Evolutionary conservation across 1,140 invertebrate species (phyloP).

Genomic region (Planococcus citri): DNA sequence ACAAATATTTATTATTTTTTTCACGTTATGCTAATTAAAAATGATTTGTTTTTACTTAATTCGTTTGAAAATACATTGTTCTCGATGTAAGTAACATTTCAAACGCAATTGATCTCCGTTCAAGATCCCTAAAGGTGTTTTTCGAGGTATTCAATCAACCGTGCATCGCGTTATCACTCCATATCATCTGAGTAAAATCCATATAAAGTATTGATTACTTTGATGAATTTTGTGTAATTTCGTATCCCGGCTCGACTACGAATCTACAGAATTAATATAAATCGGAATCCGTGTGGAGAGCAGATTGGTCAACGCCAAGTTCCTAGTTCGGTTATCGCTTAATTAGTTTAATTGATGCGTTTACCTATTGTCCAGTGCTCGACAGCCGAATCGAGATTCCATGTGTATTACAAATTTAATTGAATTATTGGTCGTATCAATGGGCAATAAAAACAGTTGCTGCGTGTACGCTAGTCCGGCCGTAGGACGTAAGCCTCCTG

Average conservation of each 20-base stretch:
- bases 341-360: not conserved
- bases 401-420: slow-evolving; percentile 7
- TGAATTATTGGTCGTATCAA: slow-evolving; percentile 30
- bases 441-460: slow-evolving; percentile 67
- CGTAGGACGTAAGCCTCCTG: slow-evolving; percentile 37
- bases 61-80: not conserved
- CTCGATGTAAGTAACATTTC: not conserved
- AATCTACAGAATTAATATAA: not conserved
- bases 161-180: not conserved
- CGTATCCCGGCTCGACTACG: not conserved
- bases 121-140: not conserved
- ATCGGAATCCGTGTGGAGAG: not conserved
- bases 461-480: slow-evolving; percentile 58
- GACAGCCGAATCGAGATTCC: not conserved
- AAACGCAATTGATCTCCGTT: not conserved
- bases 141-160: not conserved
- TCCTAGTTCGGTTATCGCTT: not conserved
- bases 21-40: not conserved
- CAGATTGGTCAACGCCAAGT: not conserved
- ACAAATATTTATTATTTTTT: slow-evolving; percentile 4
- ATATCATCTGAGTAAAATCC: too few species aligned
- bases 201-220: too few species aligned
- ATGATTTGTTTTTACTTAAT: not conserved
- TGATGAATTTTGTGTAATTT: not conserved
- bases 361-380: not conserved